Conservation (phyloP, 2,888 invertebrate species). For the Thymelicus acteon region DNA sequence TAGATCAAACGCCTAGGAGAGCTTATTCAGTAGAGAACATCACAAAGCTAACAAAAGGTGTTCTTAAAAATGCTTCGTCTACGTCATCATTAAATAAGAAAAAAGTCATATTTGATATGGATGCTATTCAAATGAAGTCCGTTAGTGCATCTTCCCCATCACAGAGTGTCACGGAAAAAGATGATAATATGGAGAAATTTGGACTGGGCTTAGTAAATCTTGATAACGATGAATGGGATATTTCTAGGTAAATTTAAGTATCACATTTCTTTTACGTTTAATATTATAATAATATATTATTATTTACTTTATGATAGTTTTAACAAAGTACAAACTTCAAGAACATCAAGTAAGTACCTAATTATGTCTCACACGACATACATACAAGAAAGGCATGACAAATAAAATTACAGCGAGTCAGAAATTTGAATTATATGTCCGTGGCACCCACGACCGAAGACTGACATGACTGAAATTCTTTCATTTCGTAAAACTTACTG, state of each 20-base stretch:
- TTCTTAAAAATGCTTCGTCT: conserved; percentile 84
- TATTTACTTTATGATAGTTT: too few relatives aligned
- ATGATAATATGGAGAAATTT: conserved; percentile 66
- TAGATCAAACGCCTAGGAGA: conserved; percentile 55
- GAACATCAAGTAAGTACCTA: too few relatives aligned
- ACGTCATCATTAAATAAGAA: conserved; percentile 85
- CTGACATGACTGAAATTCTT: too few relatives aligned
- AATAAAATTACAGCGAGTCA: too few relatives aligned
- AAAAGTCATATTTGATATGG: conserved; percentile 87
- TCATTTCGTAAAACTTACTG: too few relatives aligned
- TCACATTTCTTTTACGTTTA: too few relatives aligned
- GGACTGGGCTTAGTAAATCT: conserved; percentile 72
- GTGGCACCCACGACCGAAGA: too few relatives aligned
- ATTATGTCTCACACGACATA: too few relatives aligned
- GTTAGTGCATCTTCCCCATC: conserved; percentile 79
- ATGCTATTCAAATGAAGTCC: conserved; percentile 82
- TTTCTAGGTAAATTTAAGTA: conserved; percentile 74
- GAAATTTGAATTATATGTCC: too few relatives aligned
- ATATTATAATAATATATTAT: too few relatives aligned
- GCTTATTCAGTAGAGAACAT: conserved; percentile 59
- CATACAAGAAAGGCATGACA: too few relatives aligned
- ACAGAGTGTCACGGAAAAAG: conserved; percentile 75
- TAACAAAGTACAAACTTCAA: too few relatives aligned
- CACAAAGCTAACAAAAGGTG: conserved; percentile 79
- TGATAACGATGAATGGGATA: conserved; percentile 81